phyloP scores from a whole-genome alignment of 2,888 invertebrate species.

The Thumatha senex region DNA sequence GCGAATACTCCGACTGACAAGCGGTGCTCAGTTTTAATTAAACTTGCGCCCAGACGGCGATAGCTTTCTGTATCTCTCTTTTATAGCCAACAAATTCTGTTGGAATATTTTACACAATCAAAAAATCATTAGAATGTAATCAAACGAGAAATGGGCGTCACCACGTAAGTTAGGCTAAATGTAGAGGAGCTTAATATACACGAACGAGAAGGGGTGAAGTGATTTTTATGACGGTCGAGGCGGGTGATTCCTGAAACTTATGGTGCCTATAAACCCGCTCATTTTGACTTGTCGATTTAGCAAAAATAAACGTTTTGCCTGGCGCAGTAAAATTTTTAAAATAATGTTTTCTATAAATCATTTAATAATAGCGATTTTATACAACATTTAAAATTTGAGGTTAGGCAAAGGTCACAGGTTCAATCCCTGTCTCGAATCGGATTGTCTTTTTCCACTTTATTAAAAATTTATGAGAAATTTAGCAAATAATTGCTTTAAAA shows the following conservation, averaged over 20 bases:
- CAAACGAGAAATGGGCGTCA: conserved; percentile 27
- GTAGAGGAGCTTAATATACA: conserved; percentile 45
- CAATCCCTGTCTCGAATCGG: no score
- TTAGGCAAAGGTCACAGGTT: no score
- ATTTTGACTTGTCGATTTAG: conserved; percentile 72
- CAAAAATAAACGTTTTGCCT: conserved; percentile 57
- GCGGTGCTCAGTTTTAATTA: conserved; percentile 70
- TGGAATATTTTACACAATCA: conserved; percentile 37
- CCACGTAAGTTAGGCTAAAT: conserved; percentile 40
- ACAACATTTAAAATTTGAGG: no score
- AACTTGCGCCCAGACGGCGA: conserved; percentile 49
- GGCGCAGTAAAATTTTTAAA: conserved; percentile 63
- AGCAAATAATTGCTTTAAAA: no score
- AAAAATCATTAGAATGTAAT: conserved; percentile 40
- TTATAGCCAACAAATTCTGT: conserved; percentile 36
- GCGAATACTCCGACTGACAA: conserved; percentile 27
- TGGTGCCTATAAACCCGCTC: conserved; percentile 71
- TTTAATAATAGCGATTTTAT: conserved; percentile 57
- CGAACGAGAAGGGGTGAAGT: conserved; percentile 50
- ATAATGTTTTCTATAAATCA: conserved; percentile 71
- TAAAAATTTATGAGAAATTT: no score
- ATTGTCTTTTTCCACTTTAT: no score
- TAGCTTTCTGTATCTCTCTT: conserved; percentile 38
- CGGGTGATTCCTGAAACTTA: conserved; percentile 72
- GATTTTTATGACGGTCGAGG: conserved; percentile 71